Percentiles rank a stretch among this genome's conserved stretches.
phyloP scores from a whole-genome alignment of 2,113 vertebrate species.

The Rafetus swinhoei region DNA sequence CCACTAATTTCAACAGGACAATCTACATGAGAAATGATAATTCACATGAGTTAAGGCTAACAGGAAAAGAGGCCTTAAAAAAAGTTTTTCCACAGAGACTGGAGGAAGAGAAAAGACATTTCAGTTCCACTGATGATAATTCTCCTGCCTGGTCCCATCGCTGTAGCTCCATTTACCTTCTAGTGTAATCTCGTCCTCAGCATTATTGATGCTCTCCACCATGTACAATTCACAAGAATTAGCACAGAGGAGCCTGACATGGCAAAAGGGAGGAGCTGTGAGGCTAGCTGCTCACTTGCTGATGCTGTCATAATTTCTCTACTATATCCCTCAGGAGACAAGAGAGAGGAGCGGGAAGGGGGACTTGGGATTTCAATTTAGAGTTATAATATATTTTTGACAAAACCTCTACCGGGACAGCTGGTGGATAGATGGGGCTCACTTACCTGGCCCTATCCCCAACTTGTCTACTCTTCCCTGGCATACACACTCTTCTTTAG shows the following conservation, averaged over 20 bases:
- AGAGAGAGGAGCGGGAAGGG: neutral
- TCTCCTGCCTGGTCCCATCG: neutral
- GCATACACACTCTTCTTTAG: neutral
- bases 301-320: neutral
- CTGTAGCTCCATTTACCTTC: rapidly evolving
- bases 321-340: neutral
- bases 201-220: neutral
- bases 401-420: neutral
- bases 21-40: neutral
- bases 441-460: neutral
- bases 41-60: neutral
- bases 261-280: neutral
- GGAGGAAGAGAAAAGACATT: neutral
- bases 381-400: neutral
- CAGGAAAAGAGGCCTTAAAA: neutral
- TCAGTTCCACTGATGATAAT: neutral
- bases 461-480: neutral
- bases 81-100: neutral
- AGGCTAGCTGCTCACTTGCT: neutral
- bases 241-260: neutral
- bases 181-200: rapidly evolving
- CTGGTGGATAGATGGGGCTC: neutral
- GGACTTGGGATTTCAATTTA: neutral
- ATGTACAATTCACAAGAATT: neutral
- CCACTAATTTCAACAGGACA: neutral